Base-by-base conservation (phyloP, 2,888 invertebrate genomes). In the Drosophila affinis region DNA sequence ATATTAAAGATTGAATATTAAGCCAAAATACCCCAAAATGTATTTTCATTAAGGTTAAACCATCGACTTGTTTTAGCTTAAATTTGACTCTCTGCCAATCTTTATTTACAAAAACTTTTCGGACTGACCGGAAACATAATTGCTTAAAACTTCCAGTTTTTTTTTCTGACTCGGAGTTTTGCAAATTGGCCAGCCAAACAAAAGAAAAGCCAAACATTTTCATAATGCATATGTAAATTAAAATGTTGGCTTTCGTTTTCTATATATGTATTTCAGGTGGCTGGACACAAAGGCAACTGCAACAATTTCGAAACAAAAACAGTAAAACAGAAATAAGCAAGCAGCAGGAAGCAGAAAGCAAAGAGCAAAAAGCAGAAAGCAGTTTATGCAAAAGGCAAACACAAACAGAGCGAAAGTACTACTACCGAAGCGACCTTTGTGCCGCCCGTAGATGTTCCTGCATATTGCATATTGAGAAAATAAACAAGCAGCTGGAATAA, bases 221-320 rank as follows among this genome's bases (percentile, higher is more conserved):
- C 48, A 60, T 64, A 59, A 58, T 59, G 48, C 56, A 55, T 57
- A 61, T 58, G 54, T 45, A 63, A 77, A 68, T 60, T 67, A 71
- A 64, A 64, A 34, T 65, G 64, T 18, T 51, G 52, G 70, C 53
- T 59, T 76, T 62, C 53, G 49, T 51, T 49, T 59, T 55, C 48
- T 27, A 21, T 63, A 27, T 60, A 78, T 63, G 27, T 60, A 78
- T 70, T 70, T 60, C 73, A 73, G 73, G 73, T 73, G 61, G 82
- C 73, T 74, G 62, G 63, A 17, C 47, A 54, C 62, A 62, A 68
- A 71, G 65, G 67, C 64, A 62, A 51, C 59, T 54, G 60, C 39
- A 39, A 54, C 54, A 17, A 29, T 29, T 48, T 29, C 1, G 34
- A 65, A 72, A 44, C 58, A 58, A 34, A 56, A 72, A 34, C 34